These are phyloP conservation scores for Channa striata DNA, from an alignment of 2,797 vertebrate species.

Conservation along the genomic window DNA sequence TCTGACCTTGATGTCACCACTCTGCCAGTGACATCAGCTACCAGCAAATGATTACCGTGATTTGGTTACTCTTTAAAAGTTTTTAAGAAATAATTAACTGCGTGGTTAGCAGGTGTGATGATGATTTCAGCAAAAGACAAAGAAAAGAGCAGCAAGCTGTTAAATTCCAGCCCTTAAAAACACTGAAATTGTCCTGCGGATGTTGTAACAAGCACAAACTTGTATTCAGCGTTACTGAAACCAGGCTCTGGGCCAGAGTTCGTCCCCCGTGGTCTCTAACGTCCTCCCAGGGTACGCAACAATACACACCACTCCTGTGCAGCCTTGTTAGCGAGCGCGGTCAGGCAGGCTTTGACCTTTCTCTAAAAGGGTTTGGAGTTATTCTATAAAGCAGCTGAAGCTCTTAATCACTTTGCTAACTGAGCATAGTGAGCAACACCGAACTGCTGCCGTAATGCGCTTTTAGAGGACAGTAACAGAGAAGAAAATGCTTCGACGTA, in stretches of 20 bases:
- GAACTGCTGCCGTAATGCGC: constrained; percentile 4
- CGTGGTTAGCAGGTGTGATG: neutral
- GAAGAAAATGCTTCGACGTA: neutral
- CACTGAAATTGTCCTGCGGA: neutral
- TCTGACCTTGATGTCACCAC: constrained; percentile 10
- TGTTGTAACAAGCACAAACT: constrained; percentile 5
- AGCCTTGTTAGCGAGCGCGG: constrained; percentile 49
- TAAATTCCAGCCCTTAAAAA: constrained; percentile 4
- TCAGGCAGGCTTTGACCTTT: constrained; percentile 44
- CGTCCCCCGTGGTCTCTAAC: constrained; percentile 31
- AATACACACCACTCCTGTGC: constrained; percentile 34
- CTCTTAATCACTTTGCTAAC: constrained; percentile 56
- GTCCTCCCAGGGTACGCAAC: constrained; percentile 34
- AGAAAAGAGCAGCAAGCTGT: neutral
- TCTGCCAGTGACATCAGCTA: constrained; percentile 11
- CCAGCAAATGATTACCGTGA: neutral
- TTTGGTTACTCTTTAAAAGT: constrained; percentile 30
- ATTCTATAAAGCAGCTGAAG: constrained; percentile 47
- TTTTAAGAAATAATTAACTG: constrained; percentile 26
- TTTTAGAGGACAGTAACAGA: neutral
- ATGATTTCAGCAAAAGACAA: neutral
- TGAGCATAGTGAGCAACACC: constrained; percentile 3
- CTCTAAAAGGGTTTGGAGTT: constrained; percentile 38
- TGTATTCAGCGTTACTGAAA: neutral
- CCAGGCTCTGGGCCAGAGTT: constrained; percentile 35